phyloP scores from a whole-genome alignment of 2,888 invertebrate species.

The Drosophila austrosaltans region DNA sequence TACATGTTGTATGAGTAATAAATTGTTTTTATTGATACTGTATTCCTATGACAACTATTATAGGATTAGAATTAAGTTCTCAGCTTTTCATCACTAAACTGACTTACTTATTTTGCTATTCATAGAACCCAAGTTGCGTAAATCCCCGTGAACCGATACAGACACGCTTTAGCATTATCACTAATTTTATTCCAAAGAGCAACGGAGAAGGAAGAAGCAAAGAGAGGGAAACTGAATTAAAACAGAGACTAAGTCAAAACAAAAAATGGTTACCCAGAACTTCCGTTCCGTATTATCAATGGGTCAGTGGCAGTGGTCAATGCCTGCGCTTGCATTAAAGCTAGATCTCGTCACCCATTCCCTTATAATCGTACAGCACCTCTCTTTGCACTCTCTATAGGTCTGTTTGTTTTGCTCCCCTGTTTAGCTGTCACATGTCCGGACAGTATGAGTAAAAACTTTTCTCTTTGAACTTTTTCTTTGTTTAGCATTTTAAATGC shows the following conservation, averaged over 20 bases:
- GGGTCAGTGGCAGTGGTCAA: constrained; percentile 64
- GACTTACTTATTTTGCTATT: neutral
- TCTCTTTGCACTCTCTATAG: neutral
- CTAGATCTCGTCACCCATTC: neutral
- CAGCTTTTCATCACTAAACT: neutral
- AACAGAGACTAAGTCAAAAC: constrained; percentile 32
- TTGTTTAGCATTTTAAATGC: constrained; percentile 68
- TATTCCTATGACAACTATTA: neutral
- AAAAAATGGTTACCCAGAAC: constrained; percentile 36
- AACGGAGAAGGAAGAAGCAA: neutral
- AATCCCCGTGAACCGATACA: constrained; percentile 20
- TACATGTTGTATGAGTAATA: constrained; percentile 30
- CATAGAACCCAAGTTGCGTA: constrained; percentile 36
- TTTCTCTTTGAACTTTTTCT: constrained; percentile 46
- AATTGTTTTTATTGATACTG: neutral
- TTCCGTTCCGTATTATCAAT: constrained; percentile 70
- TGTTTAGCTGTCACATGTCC: constrained; percentile 18
- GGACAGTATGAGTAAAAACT: neutral
- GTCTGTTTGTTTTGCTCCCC: constrained; percentile 22
- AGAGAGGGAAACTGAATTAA: constrained; percentile 11
- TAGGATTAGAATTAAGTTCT: neutral
- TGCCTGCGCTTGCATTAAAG: constrained; percentile 28
- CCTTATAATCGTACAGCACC: neutral
- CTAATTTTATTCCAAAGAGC: constrained; percentile 9
- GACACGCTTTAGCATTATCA: constrained; percentile 47